A percentile compares a stretch with the other conserved stretches of the same genome.
phyloP scores from a whole-genome alignment of 2,888 invertebrate genomes.

The Mythimna pallens region DNA sequence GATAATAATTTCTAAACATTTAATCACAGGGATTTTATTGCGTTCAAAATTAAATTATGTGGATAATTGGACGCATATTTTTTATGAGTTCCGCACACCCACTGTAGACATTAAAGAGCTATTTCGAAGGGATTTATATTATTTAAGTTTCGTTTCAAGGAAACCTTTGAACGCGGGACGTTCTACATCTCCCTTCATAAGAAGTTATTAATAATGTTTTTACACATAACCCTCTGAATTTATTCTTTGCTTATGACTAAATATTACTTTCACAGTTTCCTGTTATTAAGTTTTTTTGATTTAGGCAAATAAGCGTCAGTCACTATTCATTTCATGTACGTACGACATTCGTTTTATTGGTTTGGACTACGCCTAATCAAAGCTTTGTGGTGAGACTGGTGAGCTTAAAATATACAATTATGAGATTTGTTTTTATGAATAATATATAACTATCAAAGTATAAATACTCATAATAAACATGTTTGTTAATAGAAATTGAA shows the following conservation, averaged over 20 bases:
- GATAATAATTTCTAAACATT: conserved; percentile 45
- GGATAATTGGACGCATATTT: conserved; percentile 48
- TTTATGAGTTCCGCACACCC: conserved; percentile 46
- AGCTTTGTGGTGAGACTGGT: conserved; percentile 18
- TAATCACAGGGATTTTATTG: conserved; percentile 36
- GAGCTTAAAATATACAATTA: conserved; percentile 26
- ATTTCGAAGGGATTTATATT: conserved; percentile 56
- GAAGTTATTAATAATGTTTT: conserved; percentile 50
- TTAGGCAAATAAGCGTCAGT: conserved; percentile 36
- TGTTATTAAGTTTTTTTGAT: conserved; percentile 50
- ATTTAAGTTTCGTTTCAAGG: conserved; percentile 54
- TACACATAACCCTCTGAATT: conserved; percentile 37
- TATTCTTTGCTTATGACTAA: conserved; percentile 31
- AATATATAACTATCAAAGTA: background rate
- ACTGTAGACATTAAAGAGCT: conserved; percentile 44
- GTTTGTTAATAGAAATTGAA: conserved; percentile 7
- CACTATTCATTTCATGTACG: conserved; percentile 25
- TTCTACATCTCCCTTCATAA: conserved; percentile 33
- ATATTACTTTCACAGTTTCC: conserved; percentile 56
- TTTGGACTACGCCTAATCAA: conserved; percentile 19
- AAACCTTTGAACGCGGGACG: conserved; percentile 58
- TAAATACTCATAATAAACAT: conserved; percentile 17
- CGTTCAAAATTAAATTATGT: conserved; percentile 44
- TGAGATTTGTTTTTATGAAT: conserved; percentile 3
- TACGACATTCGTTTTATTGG: conserved; percentile 22